Base-by-base conservation (phyloP, 1,140 invertebrate genomes). In the Macrocentrus cingulum region DNA sequence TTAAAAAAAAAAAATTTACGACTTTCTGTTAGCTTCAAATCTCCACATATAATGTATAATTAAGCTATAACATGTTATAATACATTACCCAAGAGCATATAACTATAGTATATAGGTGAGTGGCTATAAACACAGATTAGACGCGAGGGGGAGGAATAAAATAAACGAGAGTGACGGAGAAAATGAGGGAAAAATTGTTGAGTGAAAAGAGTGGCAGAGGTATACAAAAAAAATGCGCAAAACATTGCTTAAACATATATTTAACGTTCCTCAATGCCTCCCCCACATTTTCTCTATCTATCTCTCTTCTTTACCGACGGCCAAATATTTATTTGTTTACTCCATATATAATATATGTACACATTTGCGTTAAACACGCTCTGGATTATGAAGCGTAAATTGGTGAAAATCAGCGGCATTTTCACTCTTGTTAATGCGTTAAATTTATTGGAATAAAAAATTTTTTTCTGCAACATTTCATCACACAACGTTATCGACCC, bases 321-420 rank as follows among this genome's bases (percentile, higher is more conserved):
- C 68, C 73, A 75, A 75, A 75, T 74, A 75, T 75, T 75, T 75
- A 74, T 75, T 72, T 75, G 70, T 75, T 75, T 75, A 69, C 69
- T 60, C 63, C 67, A 67, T n/a, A n/a, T n/a, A n/a, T 69, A 71
- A 75, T 49, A 29, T 29, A 29, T 29, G 25, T 75, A 71, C 64
- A 69, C 66, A 70, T 70, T 70, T 69, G 53, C 57, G 54, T 56
- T 57, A 60, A 52, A 42, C 59, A 29, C 16, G 16, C 8, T 57
- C 25, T 37, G 25, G 29, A 23, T 15, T 57, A 36, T 23, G 36
- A 36, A n/a, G 34, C 13, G 34, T 9, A 22, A 16, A 7, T 11
- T 51, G 19, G 25, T n/a, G 32, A 36, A 36, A 50, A 15, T 15
- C 18, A 22, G 45, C 23, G n/a, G 36, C 7, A 20, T 20, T n/a